A percentile compares a stretch with the other conserved stretches of the same genome.
Evolutionary conservation across 2,113 vertebrate genomes (phyloP).

Genomic region (Labeo catla): DNA sequence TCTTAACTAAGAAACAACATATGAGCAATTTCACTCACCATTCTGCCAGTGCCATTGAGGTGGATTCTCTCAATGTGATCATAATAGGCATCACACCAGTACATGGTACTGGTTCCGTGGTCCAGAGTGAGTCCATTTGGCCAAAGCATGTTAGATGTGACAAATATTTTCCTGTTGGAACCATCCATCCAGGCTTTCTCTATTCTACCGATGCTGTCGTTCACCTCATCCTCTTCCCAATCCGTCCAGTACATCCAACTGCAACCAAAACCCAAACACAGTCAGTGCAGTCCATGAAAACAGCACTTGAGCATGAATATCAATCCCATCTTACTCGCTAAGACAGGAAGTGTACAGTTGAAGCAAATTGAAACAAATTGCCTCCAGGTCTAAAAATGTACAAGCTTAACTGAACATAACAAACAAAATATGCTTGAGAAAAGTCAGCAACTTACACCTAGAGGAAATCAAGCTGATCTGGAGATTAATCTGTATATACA

Average conservation of each 20-base stretch:
- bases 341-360: neutral
- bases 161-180: conserved; percentile 88
- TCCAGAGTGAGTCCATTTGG: conserved; percentile 97
- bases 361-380: neutral
- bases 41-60: conserved; percentile 92
- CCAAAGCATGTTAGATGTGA: conserved; percentile 98
- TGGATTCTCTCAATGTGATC: conserved; percentile 97
- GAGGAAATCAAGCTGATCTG: neutral
- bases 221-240: conserved; percentile 98
- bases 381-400: neutral
- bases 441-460: neutral
- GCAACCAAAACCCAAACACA: conserved; percentile 43
- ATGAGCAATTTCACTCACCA: conserved; percentile 76
- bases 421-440: neutral
- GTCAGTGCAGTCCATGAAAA: neutral
- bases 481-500: neutral
- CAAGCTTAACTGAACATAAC: neutral
- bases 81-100: conserved; percentile 99
- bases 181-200: conserved; percentile 99
- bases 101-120: conserved; percentile 83
- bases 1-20: neutral
- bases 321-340: neutral
- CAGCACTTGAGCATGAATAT: neutral
- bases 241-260: conserved; percentile 99
- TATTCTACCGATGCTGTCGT: conserved; percentile 95